Evolutionary conservation across 1,140 invertebrate species (phyloP).

Genomic region (Caenorhabditis brenneri): DNA sequence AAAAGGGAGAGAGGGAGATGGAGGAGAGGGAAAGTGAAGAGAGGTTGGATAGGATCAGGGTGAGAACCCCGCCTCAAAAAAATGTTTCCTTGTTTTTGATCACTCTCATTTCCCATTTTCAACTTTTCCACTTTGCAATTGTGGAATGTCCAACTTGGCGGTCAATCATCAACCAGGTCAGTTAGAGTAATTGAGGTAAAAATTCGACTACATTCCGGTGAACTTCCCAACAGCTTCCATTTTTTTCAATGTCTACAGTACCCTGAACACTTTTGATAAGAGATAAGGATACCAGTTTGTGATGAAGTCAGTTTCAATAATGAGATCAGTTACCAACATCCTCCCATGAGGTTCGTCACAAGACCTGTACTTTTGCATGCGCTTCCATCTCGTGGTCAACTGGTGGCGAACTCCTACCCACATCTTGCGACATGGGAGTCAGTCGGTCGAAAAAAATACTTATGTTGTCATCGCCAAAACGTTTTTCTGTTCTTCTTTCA

Average conservation of each 20-base stretch:
- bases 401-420: background rate
- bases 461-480: background rate
- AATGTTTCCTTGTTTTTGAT: slow-evolving; percentile 41
- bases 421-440: background rate
- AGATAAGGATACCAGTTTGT: background rate
- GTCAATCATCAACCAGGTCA: too few relatives aligned
- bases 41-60: background rate
- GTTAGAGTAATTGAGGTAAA: too few relatives aligned
- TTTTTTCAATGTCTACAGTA: background rate
- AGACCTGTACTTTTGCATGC: slow-evolving; percentile 27
- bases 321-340: background rate
- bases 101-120: background rate
- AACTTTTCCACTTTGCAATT: background rate
- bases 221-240: too few relatives aligned
- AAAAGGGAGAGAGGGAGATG: background rate
- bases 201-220: too few relatives aligned
- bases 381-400: background rate
- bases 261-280: too few relatives aligned
- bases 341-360: background rate
- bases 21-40: background rate
- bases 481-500: background rate
- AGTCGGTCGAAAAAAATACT: background rate
- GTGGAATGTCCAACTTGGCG: too few relatives aligned
- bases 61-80: slow-evolving; percentile 25
- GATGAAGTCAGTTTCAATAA: background rate